These are phyloP conservation scores for Drosophila eohydei DNA, from an alignment of 2,888 invertebrate genomes.

Conservation along the genomic window DNA sequence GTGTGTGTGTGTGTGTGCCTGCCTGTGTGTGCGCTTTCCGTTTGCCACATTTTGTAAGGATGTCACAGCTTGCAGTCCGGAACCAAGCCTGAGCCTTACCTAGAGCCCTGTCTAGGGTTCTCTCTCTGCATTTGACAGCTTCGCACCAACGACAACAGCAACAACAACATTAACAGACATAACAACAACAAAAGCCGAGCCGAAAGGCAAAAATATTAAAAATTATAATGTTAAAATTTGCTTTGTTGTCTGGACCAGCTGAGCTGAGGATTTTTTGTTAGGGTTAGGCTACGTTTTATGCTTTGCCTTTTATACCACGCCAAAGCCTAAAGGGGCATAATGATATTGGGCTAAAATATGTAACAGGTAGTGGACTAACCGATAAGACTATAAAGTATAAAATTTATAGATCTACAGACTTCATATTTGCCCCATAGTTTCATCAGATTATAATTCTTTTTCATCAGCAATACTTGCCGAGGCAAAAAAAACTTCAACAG, in stretches of 20 bases:
- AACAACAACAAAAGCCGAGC: slow-evolving; percentile 40
- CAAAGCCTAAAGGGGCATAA: background rate
- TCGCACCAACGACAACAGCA: slow-evolving; percentile 58
- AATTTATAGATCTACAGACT: background rate
- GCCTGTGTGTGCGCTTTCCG: slow-evolving; percentile 44
- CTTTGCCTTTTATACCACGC: slow-evolving; percentile 12
- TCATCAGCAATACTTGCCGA: too few species aligned
- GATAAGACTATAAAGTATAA: background rate
- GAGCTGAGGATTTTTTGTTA: slow-evolving; percentile 54
- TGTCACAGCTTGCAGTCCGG: slow-evolving; percentile 74
- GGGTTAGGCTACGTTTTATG: slow-evolving; percentile 49
- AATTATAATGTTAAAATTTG: slow-evolving; percentile 78
- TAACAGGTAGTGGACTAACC: background rate
- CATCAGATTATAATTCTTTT: too few species aligned
- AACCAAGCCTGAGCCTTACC: slow-evolving; percentile 52
- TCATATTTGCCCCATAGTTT: too few species aligned
- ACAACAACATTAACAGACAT: slow-evolving; percentile 30
- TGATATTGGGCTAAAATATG: background rate
- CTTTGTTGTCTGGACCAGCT: slow-evolving; percentile 61
- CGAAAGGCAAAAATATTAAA: slow-evolving; percentile 75
- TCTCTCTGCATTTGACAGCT: slow-evolving; percentile 77
- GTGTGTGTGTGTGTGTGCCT: slow-evolving; percentile 12
- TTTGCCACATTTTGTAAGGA: slow-evolving; percentile 71
- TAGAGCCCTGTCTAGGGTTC: slow-evolving; percentile 61
- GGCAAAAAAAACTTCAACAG: background rate